Percentiles rank a stretch among this genome's conserved stretches.
Evolutionary conservation across 2,113 vertebrate species (phyloP).

Genomic region (Hydropotes inermis): DNA sequence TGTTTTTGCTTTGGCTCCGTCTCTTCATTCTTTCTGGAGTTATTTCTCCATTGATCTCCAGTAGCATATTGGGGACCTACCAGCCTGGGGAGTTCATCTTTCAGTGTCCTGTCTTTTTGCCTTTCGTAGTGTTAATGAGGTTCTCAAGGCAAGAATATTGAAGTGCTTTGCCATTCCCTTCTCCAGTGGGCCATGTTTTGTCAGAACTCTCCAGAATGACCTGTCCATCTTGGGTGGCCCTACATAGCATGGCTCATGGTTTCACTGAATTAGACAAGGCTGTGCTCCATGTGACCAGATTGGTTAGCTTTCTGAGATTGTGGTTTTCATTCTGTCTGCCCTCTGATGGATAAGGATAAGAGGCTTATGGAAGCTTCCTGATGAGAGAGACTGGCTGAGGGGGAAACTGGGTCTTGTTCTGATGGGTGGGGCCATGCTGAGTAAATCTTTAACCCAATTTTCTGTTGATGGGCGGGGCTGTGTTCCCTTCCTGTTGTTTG

Average conservation of each 20-base stretch:
- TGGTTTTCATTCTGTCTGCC: not conserved
- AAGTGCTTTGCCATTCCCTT: not conserved
- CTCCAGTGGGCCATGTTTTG: not conserved
- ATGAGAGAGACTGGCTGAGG: not conserved
- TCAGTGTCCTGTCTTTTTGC: not conserved
- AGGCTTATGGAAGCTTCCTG: not conserved
- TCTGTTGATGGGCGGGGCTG: not conserved
- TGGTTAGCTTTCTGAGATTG: not conserved
- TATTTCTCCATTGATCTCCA: not conserved
- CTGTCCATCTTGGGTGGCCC: not conserved
- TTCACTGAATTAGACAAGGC: not conserved
- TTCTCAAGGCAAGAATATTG: not conserved
- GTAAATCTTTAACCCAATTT: not conserved
- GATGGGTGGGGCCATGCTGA: not conserved
- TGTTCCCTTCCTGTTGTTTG: not conserved
- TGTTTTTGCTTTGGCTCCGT: not conserved
- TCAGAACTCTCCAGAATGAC: not conserved
- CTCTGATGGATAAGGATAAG: not conserved
- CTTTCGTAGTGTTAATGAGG: not conserved
- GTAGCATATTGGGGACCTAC: not conserved
- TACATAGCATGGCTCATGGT: not conserved
- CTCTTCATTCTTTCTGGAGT: not conserved
- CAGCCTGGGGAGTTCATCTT: not conserved
- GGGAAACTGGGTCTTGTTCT: not conserved
- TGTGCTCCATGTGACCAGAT: not conserved